Evolutionary conservation across 2,797 vertebrate genomes (phyloP).

Genomic region (Gadopsis bispinosus): DNA sequence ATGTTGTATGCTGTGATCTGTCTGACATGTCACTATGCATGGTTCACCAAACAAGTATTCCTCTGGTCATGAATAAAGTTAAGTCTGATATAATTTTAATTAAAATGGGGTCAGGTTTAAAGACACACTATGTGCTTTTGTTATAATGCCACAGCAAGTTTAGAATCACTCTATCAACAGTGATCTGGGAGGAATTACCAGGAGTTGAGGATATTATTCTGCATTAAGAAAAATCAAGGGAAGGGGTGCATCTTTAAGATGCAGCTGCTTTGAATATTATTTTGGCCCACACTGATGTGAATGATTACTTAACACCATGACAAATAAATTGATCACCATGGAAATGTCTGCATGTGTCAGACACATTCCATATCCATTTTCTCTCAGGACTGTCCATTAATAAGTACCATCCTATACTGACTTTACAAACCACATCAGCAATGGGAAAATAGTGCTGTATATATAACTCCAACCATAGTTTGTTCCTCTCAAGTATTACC

Average conservation of each 20-base stretch:
- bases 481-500: slow-evolving; percentile 4
- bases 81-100: neutral
- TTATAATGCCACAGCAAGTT: neutral
- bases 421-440: neutral
- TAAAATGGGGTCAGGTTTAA: neutral
- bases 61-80: neutral
- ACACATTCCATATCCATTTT: neutral
- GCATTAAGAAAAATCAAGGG: neutral
- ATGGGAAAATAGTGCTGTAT: neutral
- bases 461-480: neutral
- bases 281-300: neutral
- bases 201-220: neutral
- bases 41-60: neutral
- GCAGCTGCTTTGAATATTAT: neutral
- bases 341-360: neutral
- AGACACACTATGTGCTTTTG: neutral
- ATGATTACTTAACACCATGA: neutral
- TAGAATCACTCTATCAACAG: too few species aligned
- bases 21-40: neutral
- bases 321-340: neutral
- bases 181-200: neutral
- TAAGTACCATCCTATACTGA: neutral
- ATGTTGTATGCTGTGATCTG: too few species aligned
- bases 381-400: too few species aligned
- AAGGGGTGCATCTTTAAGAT: neutral